Conservation (phyloP, 2,113 vertebrate genomes). For the Hoplias malabaricus region DNA sequence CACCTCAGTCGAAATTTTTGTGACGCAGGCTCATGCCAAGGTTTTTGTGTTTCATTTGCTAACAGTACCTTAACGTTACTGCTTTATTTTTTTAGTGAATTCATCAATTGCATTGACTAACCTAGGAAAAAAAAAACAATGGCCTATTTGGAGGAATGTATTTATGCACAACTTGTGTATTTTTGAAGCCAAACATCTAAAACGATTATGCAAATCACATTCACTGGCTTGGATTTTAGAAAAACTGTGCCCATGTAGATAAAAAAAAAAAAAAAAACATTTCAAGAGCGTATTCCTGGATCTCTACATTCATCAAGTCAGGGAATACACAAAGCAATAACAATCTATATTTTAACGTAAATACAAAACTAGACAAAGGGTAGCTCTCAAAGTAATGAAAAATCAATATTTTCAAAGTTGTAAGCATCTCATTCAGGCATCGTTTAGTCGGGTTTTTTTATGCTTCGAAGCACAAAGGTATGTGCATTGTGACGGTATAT, state of each 20-base stretch:
- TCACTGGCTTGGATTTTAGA: slow-evolving; percentile 38
- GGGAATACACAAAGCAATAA: slow-evolving; percentile 46
- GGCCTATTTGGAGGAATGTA: slow-evolving; percentile 41
- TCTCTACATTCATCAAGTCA: slow-evolving; percentile 19
- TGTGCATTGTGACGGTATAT: neutral
- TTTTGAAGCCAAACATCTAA: slow-evolving; percentile 41
- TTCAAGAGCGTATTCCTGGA: slow-evolving; percentile 24
- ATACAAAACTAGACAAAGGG: slow-evolving; percentile 4
- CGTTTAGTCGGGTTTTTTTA: neutral
- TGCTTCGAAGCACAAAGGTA: neutral
- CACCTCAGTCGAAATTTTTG: neutral
- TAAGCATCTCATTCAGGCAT: neutral
- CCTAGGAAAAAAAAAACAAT: slow-evolving; percentile 22
- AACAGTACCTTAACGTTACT: slow-evolving; percentile 23
- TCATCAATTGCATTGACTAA: slow-evolving; percentile 17
- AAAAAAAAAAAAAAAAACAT: slow-evolving; percentile 3
- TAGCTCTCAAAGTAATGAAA: slow-evolving; percentile 27
- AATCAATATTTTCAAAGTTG: slow-evolving; percentile 1
- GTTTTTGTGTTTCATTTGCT: neutral
- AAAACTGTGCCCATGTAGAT: slow-evolving; percentile 33
- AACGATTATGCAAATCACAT: slow-evolving; percentile 51
- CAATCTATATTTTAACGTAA: slow-evolving; percentile 24
- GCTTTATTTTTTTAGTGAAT: slow-evolving; percentile 17
- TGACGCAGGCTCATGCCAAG: neutral
- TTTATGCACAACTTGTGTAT: slow-evolving; percentile 35